Conservation (phyloP, 2,113 vertebrate species). For the Eidolon helvum region DNA sequence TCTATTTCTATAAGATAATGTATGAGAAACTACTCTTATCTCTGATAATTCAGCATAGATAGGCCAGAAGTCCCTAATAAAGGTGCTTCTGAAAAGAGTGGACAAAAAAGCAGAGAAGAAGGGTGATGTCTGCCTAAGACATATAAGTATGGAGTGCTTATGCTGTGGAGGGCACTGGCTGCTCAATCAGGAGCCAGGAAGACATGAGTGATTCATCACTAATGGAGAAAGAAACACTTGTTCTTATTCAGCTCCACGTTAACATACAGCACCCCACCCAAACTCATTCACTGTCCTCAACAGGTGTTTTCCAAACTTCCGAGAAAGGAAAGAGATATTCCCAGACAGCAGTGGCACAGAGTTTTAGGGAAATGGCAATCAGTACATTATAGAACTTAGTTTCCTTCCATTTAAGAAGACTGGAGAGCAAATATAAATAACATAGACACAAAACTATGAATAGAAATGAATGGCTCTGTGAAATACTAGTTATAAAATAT, state of each 20-base stretch:
- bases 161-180: not conserved
- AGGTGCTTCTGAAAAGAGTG: not conserved
- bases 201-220: not conserved
- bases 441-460: not conserved
- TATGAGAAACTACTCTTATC: not conserved
- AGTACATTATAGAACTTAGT: not conserved
- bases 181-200: not conserved
- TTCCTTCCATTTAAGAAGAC: not conserved
- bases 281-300: not conserved
- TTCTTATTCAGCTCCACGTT: not conserved
- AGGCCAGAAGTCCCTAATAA: not conserved
- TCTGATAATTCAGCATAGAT: not conserved
- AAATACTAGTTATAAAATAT: not conserved
- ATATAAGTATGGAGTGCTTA: not conserved
- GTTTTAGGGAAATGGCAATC: not conserved
- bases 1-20: not conserved
- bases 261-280: not conserved
- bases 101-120: not conserved
- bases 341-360: not conserved
- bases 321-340: not conserved
- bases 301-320: not conserved
- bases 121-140: not conserved
- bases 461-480: not conserved
- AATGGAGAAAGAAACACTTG: not conserved
- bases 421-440: not conserved